Evolutionary conservation across 2,797 vertebrate genomes (phyloP), one percentile per base, ranked within the genome.

Genomic region (Coregonus suidteri): DNA sequence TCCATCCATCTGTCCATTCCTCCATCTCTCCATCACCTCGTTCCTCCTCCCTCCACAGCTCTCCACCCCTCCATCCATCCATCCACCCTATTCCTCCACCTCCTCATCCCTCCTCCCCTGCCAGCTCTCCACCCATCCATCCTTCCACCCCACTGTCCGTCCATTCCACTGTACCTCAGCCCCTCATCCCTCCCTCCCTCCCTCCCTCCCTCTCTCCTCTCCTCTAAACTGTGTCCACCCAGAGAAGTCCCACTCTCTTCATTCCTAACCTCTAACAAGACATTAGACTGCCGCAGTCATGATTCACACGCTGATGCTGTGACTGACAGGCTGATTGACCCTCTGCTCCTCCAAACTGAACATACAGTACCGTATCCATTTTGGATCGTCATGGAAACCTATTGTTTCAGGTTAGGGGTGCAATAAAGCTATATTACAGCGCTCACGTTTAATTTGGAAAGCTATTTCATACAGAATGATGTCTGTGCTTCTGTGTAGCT

Each of bases 211-310:
- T 25, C 31, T 85, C 83, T 79, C 30, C 30, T 65, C 25, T 51
- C 73, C 37, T 11, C 20, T 31, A 5, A 83, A 84, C 85, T 81
- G 75, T 20, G 95, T 94, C 95, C 94, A 95, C 94, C 93, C 91
- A 94, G 94, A 94, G 93, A 95, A 94, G 94, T 94, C 92, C 88
- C 93, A 91, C 94, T 93, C 93, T 93, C 92, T 93, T 95, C 95
- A 93, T 96, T 97, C 95, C 94, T 96, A 96, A 95, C 95, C 95
- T 94, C 95, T 95, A 97, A 97, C 95, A 96, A 97, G 96, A 96
- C 95, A 94, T 96, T 95, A 94, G 93, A 95, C 95, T 94, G 94
- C 94, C 96, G 95, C 95, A 94, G 94, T 94, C 96, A 95, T 97
- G 96, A 96, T 94, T 96, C 96, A 95, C 94, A 94, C 95, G 93